phyloP scores from a whole-genome alignment of 2,113 vertebrate genomes.

The Cathartes aura region DNA sequence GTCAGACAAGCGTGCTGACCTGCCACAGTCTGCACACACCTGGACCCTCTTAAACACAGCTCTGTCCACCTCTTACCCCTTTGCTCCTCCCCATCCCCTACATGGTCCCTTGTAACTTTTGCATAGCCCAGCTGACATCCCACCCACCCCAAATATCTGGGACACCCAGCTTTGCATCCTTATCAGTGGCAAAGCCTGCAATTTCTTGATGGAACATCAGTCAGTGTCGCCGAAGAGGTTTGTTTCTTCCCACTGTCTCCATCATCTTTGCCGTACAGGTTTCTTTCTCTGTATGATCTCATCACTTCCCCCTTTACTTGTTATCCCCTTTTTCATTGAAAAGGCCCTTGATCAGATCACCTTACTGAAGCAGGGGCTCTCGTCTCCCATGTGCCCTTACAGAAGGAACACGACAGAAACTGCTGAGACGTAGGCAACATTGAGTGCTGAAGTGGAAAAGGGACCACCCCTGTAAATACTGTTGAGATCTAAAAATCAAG shows the following conservation, averaged over 20 bases:
- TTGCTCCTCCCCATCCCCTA: neutral
- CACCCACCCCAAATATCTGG: no score
- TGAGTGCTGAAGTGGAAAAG: neutral
- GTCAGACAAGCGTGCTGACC: neutral
- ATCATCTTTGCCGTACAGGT: neutral
- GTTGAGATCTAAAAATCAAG: neutral
- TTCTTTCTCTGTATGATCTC: neutral
- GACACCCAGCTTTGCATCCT: neutral
- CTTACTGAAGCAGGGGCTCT: neutral
- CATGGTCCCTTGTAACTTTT: neutral
- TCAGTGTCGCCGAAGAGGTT: neutral
- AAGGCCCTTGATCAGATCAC: neutral
- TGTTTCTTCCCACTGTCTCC: neutral
- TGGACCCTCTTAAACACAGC: neutral
- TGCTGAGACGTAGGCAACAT: fast-evolving
- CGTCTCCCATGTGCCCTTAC: fast-evolving
- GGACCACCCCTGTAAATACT: neutral
- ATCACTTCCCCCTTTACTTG: neutral
- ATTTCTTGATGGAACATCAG: neutral
- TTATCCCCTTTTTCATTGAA: neutral
- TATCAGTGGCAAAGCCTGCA: neutral
- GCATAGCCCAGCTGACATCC: neutral
- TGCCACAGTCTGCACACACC: neutral
- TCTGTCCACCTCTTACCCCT: neutral
- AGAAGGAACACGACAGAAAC: neutral